Percentiles rank a stretch among this genome's conserved stretches.
phyloP scores from a whole-genome alignment of 1,140 invertebrate species.

The Magallana gigas region DNA sequence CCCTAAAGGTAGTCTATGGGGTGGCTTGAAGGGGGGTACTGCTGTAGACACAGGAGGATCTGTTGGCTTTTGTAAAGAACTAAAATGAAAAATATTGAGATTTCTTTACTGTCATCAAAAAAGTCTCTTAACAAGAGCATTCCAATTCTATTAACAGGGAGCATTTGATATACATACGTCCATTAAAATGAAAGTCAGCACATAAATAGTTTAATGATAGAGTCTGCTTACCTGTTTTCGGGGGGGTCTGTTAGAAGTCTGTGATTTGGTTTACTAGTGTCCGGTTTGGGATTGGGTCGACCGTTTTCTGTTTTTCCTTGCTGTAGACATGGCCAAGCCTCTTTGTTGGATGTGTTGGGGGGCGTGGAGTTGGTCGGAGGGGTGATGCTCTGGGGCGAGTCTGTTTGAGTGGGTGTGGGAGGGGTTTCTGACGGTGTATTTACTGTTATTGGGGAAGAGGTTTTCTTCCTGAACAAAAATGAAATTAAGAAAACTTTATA shows the following conservation, averaged over 20 bases:
- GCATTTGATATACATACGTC: not conserved
- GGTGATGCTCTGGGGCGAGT: constrained; percentile 4
- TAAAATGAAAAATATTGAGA: constrained; percentile 2
- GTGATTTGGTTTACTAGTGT: constrained; percentile 29
- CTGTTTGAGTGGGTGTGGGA: constrained; percentile 15
- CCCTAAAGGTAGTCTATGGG: constrained; percentile 55
- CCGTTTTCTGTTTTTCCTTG: constrained; percentile 34
- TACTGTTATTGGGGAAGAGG: constrained; percentile 66
- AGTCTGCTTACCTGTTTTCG: constrained; percentile 50
- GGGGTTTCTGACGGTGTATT: constrained; percentile 27
- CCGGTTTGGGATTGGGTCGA: constrained; percentile 49
- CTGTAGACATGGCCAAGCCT: constrained; percentile 67
- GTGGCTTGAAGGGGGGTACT: constrained; percentile 40
- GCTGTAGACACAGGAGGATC: constrained; percentile 42
- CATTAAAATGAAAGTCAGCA: not conserved
- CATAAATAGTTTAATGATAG: too few species aligned
- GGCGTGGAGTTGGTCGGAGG: constrained; percentile 53
- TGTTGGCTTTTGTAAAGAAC: constrained; percentile 45
- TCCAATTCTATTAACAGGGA: not conserved
- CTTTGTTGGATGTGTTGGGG: constrained; percentile 64
- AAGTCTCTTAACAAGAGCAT: not conserved
- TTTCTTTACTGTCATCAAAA: not conserved
- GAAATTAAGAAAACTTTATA: too few species aligned
- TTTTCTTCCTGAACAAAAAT: constrained; percentile 78
- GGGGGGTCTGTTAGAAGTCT: constrained; percentile 53